phyloP scores from a whole-genome alignment of 2,113 vertebrate species.

The Vicugna pacos region DNA sequence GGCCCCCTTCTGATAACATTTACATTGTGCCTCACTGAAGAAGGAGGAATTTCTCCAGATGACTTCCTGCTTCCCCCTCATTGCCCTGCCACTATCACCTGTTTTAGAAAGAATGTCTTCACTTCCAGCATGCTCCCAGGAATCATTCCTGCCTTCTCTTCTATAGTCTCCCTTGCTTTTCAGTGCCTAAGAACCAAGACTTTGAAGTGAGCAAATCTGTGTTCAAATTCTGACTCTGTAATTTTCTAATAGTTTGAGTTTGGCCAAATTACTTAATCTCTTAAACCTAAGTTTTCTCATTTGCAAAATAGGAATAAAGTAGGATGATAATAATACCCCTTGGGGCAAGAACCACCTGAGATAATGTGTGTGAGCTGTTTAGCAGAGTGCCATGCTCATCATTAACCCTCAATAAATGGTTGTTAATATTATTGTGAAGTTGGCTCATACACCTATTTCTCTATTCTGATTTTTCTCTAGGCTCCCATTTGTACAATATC shows the following conservation, averaged over 20 bases:
- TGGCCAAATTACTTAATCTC: background rate
- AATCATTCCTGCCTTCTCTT: background rate
- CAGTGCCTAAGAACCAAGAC: background rate
- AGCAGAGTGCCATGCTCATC: background rate
- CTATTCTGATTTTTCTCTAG: background rate
- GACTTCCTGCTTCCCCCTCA: too few relatives aligned
- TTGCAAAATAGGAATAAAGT: background rate
- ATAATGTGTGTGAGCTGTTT: background rate
- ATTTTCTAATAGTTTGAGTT: background rate
- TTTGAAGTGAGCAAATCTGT: background rate
- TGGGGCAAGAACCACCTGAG: background rate
- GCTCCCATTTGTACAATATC: too few relatives aligned
- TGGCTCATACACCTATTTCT: background rate
- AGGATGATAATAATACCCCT: background rate
- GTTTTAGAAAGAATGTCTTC: background rate
- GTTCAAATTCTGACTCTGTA: background rate
- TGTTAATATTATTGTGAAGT: too few relatives aligned
- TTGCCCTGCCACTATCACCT: background rate
- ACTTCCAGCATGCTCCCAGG: too few relatives aligned
- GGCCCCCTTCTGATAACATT: background rate
- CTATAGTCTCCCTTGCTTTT: background rate
- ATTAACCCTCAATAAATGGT: background rate
- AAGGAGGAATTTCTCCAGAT: background rate
- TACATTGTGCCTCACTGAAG: background rate
- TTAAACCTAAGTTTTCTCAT: background rate